A percentile compares a stretch with the other conserved stretches of the same genome.
Conservation (phyloP, 2,888 invertebrate species). For the Agrilus cyanescens region DNA sequence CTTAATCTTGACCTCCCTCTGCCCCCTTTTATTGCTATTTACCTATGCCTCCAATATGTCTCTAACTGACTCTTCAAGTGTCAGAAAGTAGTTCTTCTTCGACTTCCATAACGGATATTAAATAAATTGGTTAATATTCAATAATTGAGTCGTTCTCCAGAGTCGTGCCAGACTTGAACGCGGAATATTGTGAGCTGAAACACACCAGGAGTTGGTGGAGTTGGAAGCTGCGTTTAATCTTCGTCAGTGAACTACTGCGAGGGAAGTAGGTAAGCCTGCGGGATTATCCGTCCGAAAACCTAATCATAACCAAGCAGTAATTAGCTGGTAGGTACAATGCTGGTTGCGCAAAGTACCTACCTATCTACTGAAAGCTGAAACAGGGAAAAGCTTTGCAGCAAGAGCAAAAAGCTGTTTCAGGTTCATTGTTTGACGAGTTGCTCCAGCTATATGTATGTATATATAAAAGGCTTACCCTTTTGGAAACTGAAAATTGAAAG, state of each 20-base stretch:
- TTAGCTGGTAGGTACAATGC: slow-evolving; percentile 22
- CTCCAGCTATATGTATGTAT: too few relatives aligned
- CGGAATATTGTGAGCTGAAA: slow-evolving; percentile 12
- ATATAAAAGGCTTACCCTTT: too few relatives aligned
- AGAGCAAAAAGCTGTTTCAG: background rate
- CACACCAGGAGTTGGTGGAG: slow-evolving; percentile 24
- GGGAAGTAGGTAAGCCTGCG: slow-evolving; percentile 33
- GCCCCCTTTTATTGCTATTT: too few relatives aligned
- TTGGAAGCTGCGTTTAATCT: slow-evolving; percentile 30
- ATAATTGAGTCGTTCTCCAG: too few relatives aligned
- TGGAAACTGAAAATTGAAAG: too few relatives aligned
- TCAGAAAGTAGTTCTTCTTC: too few relatives aligned
- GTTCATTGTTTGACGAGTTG: background rate
- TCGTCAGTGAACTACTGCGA: slow-evolving; percentile 31
- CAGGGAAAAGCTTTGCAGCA: background rate
- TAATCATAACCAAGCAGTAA: slow-evolving; percentile 38
- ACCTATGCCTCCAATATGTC: too few relatives aligned
- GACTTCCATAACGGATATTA: too few relatives aligned
- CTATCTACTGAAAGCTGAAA: slow-evolving; percentile 12
- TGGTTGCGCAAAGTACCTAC: slow-evolving; percentile 12
- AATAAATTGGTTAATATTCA: too few relatives aligned
- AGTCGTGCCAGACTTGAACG: too few relatives aligned
- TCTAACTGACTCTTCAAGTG: too few relatives aligned
- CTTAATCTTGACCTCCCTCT: too few relatives aligned
- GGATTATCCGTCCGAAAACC: slow-evolving; percentile 34